Conservation (phyloP, 64 coral and sea anemone genomes). For the Hydrozoanthus tunicans region DNA sequence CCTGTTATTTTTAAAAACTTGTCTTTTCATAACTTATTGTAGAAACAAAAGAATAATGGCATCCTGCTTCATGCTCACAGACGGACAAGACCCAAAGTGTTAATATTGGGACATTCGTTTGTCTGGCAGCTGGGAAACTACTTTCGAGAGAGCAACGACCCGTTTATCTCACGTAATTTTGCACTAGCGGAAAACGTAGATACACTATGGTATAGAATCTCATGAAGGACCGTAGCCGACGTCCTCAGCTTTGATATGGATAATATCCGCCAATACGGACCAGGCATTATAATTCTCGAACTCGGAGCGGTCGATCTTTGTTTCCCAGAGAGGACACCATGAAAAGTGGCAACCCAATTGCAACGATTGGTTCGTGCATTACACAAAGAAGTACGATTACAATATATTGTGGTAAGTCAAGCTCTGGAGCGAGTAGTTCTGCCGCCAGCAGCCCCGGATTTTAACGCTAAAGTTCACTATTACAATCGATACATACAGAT, state of each 20-base stretch:
- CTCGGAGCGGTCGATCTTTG: slow-evolving; percentile 17
- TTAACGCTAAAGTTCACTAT: not conserved
- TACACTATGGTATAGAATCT: not conserved
- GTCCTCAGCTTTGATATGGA: not conserved
- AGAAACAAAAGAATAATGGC: slow-evolving; percentile 2
- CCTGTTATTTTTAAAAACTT: not conserved
- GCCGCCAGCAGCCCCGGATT: not conserved
- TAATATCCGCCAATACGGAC: not conserved
- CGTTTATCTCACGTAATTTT: slow-evolving; percentile 2
- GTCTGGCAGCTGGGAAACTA: slow-evolving; percentile 7
- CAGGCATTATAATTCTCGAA: not conserved
- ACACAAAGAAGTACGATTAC: not conserved
- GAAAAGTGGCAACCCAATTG: not conserved
- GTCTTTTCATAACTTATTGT: not conserved
- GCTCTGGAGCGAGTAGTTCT: not conserved
- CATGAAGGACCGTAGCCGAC: not conserved
- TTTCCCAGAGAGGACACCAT: not conserved
- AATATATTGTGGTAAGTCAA: not conserved
- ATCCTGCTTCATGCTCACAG: not conserved
- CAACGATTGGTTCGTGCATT: not conserved
- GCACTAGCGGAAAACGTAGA: not conserved
- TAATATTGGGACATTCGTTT: slow-evolving; percentile 1
- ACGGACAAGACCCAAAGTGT: not conserved
- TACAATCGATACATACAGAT: not conserved
- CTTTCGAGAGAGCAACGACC: not conserved